Evolutionary conservation across 37 sponge, comb jelly and placozoan species (phyloP).

Genomic region (Oscarella lobularis): DNA sequence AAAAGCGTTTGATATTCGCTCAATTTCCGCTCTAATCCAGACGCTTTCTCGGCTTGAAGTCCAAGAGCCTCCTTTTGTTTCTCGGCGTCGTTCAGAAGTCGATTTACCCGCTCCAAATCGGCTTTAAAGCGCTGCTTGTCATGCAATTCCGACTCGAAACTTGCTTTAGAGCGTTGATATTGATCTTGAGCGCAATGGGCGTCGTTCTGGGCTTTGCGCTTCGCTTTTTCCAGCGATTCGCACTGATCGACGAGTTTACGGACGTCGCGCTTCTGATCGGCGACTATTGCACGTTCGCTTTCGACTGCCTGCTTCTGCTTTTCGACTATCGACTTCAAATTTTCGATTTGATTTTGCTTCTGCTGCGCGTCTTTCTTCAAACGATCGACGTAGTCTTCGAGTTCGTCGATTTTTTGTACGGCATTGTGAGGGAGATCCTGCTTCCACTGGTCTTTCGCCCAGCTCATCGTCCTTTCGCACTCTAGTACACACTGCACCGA

Average conservation of each 20-base stretch:
- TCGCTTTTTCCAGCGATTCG: background rate
- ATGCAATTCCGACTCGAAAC: background rate
- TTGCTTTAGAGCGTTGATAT: background rate
- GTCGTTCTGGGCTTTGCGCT: conserved; percentile 1
- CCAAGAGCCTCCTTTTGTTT: too few species aligned
- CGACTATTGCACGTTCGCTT: background rate
- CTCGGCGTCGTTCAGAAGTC: too few species aligned
- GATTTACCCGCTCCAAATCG: too few species aligned
- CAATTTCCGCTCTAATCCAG: too few species aligned
- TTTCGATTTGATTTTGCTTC: background rate
- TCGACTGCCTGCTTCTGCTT: background rate
- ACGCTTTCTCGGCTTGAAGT: too few species aligned
- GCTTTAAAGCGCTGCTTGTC: background rate
- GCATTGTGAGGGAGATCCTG: background rate
- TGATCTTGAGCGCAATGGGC: background rate
- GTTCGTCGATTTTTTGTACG: background rate
- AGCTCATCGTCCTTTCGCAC: too few species aligned
- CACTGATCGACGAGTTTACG: background rate
- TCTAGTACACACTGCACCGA: too few species aligned
- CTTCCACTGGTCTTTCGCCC: background rate
- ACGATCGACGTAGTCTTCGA: background rate
- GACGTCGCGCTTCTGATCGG: background rate
- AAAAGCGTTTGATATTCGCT: too few species aligned
- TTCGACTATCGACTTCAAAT: background rate
- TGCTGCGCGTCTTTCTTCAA: background rate